Base-by-base conservation (phyloP, 2,888 invertebrate species). In the Oscheius sp. region DNA sequence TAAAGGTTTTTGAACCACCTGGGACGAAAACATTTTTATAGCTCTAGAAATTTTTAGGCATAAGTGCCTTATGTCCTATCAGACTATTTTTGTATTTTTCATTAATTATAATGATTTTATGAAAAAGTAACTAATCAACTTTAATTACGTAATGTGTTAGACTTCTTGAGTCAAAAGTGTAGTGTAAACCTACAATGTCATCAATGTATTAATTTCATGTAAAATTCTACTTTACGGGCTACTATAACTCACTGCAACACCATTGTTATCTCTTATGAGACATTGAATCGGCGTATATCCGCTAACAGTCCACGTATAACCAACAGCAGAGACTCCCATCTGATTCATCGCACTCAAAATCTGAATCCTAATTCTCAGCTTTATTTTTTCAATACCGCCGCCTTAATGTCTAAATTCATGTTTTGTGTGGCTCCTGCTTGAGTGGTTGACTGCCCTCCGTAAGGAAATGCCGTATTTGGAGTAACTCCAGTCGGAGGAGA, bases 241-340 rank as follows among this genome's bases (percentile, higher is more conserved):
- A n/a, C n/a, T n/a, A n/a, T 9, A 20, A 41, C 57, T 41, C 38
- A 57, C 57, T 30, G 62, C 33, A 17, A 49, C 33, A 1, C 62
- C 62, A 20, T 62, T 62, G n/a, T 62, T 62, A 24, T 62, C 62
- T 17, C 62, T 26, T 30, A 62, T 36, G 47, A 62, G 62, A 30
- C 62, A 62, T 30, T 45, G 47, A 6, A 62, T 14, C 1, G 62
- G 62, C 9, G 20, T 33, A 24, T 62, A 62, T 24, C 62, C 62
- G 2, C 33, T 28, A 33, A 47, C 32, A 20, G 62, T 49, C 62
- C 62, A 62, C 14, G n/a, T 20, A 24, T 28, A 47, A 12, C 62
- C 49, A 14, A 22, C 44, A 20, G 62, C 47, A 5, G 47, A 47
- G 12, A 62, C 62, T 6, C 62, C 47, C 32, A 62, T 32, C 17